Base-by-base conservation (phyloP, 2,888 invertebrate species). In the Charanyca ferruginea region DNA sequence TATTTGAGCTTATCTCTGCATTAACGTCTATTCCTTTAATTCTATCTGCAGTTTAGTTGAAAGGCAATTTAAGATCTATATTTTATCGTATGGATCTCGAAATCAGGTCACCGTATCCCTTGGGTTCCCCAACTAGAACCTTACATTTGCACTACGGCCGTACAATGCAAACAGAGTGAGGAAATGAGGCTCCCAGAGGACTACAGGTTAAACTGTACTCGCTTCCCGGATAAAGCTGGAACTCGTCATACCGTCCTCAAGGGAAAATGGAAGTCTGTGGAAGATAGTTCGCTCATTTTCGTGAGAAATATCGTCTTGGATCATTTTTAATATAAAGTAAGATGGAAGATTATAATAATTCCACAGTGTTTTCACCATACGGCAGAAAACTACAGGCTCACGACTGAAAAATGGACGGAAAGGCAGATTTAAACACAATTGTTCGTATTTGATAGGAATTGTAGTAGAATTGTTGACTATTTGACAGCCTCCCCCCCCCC, bases 1-100 rank as follows among this genome's bases (percentile, higher is more conserved):
- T 67, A 66, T 79, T 67, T 42, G 20, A 61, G 53, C 53, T 67
- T 81, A 81, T 73, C 74, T 67, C 18, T 25, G 8, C 28, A 32
- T 77, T 58, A 63, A 59, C 22, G 57, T 55, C 23, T 58, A 57
- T 53, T 61, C 5, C n/a, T 9, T 35, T 53, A 0, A 48, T 54
- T 23, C 9, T 16, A 45, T n/a, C 23, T 55, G 32, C 9, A 45
- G 25, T 35, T 51, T 13, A 25, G 53, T 49, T 48, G 66, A 38
- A 49, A 69, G 49, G 22, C 48, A 54, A 53, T 74, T 66, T 35
- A 8, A 42, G 28, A 13, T 11, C 35, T 22, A 13, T 23, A 22
- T 53, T 66, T 49, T 49, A 48, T 62, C 9, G 35, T 28, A 3
- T 22, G 11, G 11, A 32, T 25, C 20, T 70, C 8, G 11, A 32